Evolutionary conservation across 2,888 invertebrate species (phyloP).

Genomic region (Harpalus rufipes): DNA sequence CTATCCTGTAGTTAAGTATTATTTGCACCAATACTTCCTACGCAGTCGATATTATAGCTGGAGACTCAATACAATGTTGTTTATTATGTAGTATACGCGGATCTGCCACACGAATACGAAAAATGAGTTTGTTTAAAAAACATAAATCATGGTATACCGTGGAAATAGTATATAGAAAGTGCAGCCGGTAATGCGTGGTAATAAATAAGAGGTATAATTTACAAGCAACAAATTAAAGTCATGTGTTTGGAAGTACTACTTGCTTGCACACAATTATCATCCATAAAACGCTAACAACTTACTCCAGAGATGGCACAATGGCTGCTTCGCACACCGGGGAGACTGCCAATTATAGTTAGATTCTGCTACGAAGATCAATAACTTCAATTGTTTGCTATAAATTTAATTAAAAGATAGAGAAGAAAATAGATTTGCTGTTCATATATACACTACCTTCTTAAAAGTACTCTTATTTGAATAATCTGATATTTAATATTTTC

Average conservation of each 20-base stretch:
- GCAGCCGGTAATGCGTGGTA: slow-evolving; percentile 40
- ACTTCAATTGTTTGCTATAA: background rate
- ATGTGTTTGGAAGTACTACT: slow-evolving; percentile 52
- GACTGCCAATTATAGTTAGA: background rate
- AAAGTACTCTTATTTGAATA: no score
- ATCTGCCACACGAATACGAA: slow-evolving; percentile 25
- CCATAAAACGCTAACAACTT: slow-evolving; percentile 72
- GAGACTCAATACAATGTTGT: slow-evolving; percentile 13
- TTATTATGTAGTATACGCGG: background rate
- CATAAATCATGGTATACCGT: slow-evolving; percentile 49
- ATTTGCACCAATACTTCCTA: background rate
- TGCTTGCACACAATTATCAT: slow-evolving; percentile 70
- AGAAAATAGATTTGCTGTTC: no score
- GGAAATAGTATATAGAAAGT: slow-evolving; percentile 16
- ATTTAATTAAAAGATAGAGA: no score
- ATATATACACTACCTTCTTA: no score
- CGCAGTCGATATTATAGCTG: background rate
- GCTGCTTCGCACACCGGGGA: background rate
- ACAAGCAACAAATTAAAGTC: slow-evolving; percentile 52
- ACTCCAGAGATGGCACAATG: slow-evolving; percentile 48
- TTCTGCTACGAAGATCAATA: background rate
- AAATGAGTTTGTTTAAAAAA: slow-evolving; percentile 30
- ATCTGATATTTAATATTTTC: no score
- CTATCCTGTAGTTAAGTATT: background rate
- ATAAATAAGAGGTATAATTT: slow-evolving; percentile 63